Conservation (phyloP, 2,888 invertebrate genomes). For the Tubulanus polymorphus region DNA sequence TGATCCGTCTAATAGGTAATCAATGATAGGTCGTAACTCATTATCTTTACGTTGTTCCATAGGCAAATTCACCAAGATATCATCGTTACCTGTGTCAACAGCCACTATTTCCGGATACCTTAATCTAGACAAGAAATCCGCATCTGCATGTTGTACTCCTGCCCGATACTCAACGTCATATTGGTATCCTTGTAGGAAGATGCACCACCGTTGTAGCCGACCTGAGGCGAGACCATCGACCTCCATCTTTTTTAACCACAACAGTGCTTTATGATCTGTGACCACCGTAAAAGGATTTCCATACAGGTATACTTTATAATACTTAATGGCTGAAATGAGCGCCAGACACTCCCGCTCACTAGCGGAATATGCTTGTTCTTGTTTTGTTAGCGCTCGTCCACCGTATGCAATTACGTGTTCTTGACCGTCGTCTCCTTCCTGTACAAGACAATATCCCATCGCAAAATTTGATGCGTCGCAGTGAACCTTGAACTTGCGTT, state of each 20-base stretch:
- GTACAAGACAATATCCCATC: slow-evolving; percentile 20
- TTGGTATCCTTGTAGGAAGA: slow-evolving; percentile 15
- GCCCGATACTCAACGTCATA: slow-evolving; percentile 13
- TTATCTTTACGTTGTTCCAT: not conserved
- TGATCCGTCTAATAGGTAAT: not conserved
- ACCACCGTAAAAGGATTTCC: slow-evolving; percentile 15
- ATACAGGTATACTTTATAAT: slow-evolving; percentile 18
- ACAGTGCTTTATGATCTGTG: slow-evolving; percentile 23
- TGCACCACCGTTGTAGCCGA: slow-evolving; percentile 17
- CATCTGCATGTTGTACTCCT: not conserved
- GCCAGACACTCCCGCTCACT: slow-evolving; percentile 23
- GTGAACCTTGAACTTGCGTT: slow-evolving; percentile 17
- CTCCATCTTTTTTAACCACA: slow-evolving; percentile 10
- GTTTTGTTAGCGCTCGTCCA: not conserved
- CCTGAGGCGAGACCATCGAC: slow-evolving; percentile 11
- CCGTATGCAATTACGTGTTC: slow-evolving; percentile 7
- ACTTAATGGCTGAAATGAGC: slow-evolving; percentile 19
- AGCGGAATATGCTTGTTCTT: slow-evolving; percentile 19
- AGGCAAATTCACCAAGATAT: not conserved
- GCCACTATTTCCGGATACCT: no score
- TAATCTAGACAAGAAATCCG: not conserved
- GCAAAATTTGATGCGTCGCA: slow-evolving; percentile 19
- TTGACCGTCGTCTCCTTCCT: slow-evolving; percentile 8
- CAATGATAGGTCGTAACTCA: not conserved
- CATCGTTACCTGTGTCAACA: no score